These are phyloP conservation scores for Ochropacha duplaris DNA, from an alignment of 2,888 invertebrate genomes.

Conservation along the genomic window DNA sequence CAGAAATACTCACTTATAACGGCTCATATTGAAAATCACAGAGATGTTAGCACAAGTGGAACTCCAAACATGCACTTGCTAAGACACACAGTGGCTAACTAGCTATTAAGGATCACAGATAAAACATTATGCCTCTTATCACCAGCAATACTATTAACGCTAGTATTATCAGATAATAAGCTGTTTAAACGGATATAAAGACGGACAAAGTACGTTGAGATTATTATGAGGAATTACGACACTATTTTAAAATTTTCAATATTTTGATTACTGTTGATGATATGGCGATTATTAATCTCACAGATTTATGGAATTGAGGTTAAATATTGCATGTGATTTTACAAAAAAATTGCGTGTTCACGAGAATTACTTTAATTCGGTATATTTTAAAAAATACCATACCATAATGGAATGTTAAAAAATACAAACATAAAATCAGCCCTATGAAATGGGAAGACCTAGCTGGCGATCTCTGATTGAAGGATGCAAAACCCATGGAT, in stretches of 20 bases:
- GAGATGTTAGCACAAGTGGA: neutral
- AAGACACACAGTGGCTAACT: constrained; percentile 19
- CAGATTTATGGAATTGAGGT: too few relatives aligned
- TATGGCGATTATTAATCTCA: neutral
- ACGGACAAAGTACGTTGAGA: constrained; percentile 6
- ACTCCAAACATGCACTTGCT: neutral
- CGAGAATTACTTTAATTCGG: too few relatives aligned
- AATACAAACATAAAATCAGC: too few relatives aligned
- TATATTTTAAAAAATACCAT: too few relatives aligned
- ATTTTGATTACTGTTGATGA: neutral
- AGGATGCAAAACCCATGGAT: too few relatives aligned
- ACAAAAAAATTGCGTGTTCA: neutral
- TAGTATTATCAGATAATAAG: constrained; percentile 27
- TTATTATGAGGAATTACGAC: neutral
- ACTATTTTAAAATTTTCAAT: neutral
- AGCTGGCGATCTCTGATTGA: too few relatives aligned
- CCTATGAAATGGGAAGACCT: too few relatives aligned
- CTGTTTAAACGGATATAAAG: constrained; percentile 14
- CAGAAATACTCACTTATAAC: neutral
- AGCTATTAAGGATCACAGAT: constrained; percentile 17
- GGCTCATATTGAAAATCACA: neutral
- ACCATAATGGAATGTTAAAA: too few relatives aligned
- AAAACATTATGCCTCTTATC: constrained; percentile 27
- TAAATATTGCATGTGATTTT: neutral
- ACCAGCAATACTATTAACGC: constrained; percentile 23